phyloP scores from a whole-genome alignment of 2,888 invertebrate species.

The Ichneumoninae sp. region DNA sequence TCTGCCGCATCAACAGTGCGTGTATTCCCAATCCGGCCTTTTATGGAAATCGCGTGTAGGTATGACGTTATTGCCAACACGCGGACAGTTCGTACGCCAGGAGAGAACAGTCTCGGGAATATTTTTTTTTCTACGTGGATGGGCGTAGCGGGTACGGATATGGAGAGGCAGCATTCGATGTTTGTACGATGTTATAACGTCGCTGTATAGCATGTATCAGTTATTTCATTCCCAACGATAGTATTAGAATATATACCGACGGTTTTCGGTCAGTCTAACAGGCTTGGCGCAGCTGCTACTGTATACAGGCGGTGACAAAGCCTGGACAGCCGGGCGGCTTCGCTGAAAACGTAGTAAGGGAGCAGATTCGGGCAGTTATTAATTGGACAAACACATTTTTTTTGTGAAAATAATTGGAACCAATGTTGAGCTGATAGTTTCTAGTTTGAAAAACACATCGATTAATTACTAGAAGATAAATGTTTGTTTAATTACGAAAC shows the following conservation, averaged over 20 bases:
- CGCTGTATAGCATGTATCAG: background rate
- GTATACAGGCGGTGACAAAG: too few species aligned
- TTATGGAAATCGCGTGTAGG: constrained; percentile 62
- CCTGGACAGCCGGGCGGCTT: background rate
- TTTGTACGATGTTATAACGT: background rate
- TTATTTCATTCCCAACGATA: background rate
- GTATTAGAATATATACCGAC: background rate
- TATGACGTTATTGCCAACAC: constrained; percentile 64
- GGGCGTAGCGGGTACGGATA: constrained; percentile 55
- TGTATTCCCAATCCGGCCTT: constrained; percentile 54
- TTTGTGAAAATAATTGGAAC: too few species aligned
- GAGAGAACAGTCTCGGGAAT: constrained; percentile 32
- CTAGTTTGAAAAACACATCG: too few species aligned
- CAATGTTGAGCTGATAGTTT: too few species aligned
- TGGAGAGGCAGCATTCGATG: constrained; percentile 34
- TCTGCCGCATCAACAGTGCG: constrained; percentile 36
- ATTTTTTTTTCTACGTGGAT: constrained; percentile 41
- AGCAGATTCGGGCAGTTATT: too few species aligned
- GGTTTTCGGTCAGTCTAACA: background rate
- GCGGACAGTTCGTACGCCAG: constrained; percentile 14
- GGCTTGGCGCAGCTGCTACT: background rate
- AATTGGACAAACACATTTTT: too few species aligned
- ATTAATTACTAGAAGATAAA: too few species aligned
- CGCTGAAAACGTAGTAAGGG: background rate
- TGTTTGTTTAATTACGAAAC: too few species aligned